A percentile compares a stretch with the other conserved stretches of the same genome.
Conservation (phyloP, 2,888 invertebrate genomes). For the Strigamia maritima region DNA sequence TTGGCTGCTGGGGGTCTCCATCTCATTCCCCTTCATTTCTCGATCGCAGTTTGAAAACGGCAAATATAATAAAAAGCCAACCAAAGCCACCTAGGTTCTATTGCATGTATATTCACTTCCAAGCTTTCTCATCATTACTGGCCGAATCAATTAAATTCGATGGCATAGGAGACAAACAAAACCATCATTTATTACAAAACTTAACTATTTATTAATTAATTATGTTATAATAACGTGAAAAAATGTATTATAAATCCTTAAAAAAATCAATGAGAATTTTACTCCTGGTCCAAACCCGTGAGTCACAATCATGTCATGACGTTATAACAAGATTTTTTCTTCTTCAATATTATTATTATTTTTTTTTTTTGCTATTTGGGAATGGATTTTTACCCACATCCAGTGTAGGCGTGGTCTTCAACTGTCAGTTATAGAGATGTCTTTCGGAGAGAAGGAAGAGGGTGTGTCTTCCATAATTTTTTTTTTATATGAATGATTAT, state of each 20-base stretch:
- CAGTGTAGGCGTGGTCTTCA: constrained; percentile 13
- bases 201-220: too few relatives aligned
- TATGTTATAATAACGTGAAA: neutral
- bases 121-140: neutral
- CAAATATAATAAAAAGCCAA: constrained; percentile 25
- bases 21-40: constrained; percentile 16
- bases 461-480: constrained; percentile 7
- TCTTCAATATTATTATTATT: neutral
- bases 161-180: neutral
- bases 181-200: neutral
- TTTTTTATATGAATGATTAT: neutral
- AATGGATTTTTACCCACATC: constrained; percentile 22
- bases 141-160: neutral
- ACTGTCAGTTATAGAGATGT: constrained; percentile 27
- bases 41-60: constrained; percentile 20
- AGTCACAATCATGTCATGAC: neutral
- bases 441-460: neutral
- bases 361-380: neutral
- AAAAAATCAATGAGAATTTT: neutral
- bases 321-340: neutral
- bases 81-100: neutral
- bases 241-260: neutral
- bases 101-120: neutral
- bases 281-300: neutral
- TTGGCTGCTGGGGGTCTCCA: constrained; percentile 28